Evolutionary conservation across 2,888 invertebrate genomes (phyloP).

Genomic region (Thumatha senex): DNA sequence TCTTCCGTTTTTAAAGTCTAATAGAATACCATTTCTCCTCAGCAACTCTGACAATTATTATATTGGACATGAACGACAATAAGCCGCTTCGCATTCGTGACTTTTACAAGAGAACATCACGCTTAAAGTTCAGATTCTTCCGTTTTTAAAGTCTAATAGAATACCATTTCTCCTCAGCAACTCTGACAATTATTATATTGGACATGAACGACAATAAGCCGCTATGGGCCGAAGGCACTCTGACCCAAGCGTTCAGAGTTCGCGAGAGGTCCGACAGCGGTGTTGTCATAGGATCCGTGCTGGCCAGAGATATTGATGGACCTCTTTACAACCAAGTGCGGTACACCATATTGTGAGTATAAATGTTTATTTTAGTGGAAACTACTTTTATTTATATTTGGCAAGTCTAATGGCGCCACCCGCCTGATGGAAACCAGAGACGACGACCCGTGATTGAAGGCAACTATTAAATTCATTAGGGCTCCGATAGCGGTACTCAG

Average conservation of each 20-base stretch:
- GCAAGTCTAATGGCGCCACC: no score
- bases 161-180: conserved; percentile 71
- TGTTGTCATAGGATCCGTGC: conserved; percentile 82
- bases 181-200: conserved; percentile 81
- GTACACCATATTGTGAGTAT: conserved; percentile 80
- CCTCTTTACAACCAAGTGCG: conserved; percentile 82
- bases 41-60: conserved; percentile 83
- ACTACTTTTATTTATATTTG: no score
- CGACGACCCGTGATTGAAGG: no score
- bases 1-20: no score
- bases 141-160: no score
- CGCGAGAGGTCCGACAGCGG: conserved; percentile 76
- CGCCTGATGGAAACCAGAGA: no score
- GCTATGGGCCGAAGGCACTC: conserved; percentile 71
- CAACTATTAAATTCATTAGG: no score
- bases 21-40: no score
- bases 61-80: conserved; percentile 87
- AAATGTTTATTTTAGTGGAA: not conserved
- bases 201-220: conserved; percentile 87
- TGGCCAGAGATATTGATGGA: conserved; percentile 85
- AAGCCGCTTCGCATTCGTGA: conserved; percentile 51
- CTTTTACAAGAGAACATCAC: no score
- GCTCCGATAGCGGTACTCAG: no score
- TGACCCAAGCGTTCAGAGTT: conserved; percentile 68
- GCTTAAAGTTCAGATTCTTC: no score